A percentile compares a stretch with the other conserved stretches of the same genome.
Evolutionary conservation across 2,888 invertebrate species (phyloP).

Genomic region (Cetonia aurata): DNA sequence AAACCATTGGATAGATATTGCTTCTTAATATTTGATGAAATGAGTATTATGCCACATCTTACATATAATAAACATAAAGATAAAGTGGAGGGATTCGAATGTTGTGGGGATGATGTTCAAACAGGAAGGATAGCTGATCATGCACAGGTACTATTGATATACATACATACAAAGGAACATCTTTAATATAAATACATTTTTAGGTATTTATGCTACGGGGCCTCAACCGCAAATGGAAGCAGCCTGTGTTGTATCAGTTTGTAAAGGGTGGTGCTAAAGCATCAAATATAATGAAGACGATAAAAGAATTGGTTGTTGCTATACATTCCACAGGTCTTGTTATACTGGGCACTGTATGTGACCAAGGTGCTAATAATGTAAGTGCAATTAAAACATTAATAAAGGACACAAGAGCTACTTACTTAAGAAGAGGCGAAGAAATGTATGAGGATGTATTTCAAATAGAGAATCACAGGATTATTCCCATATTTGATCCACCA

Average conservation of each 20-base stretch:
- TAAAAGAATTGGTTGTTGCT: slow-evolving; percentile 1
- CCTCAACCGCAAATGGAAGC: slow-evolving; percentile 6
- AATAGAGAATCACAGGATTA: neutral
- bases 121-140: slow-evolving; percentile 10
- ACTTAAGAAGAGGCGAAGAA: neutral
- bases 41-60: neutral
- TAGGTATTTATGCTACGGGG: slow-evolving; percentile 7
- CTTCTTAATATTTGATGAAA: slow-evolving; percentile 23
- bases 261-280: slow-evolving; percentile 11
- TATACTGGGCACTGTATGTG: slow-evolving; percentile 13
- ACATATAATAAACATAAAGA: neutral
- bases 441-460: slow-evolving; percentile 1
- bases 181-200: neutral
- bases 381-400: slow-evolving; percentile 10
- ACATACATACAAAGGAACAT: neutral
- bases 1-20: neutral
- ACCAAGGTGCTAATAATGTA: slow-evolving; percentile 24
- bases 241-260: slow-evolving; percentile 17
- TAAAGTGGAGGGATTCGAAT: slow-evolving; percentile 5
- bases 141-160: slow-evolving; percentile 1
- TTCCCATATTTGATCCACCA: slow-evolving; percentile 9
- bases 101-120: neutral
- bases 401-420: slow-evolving; percentile 9
- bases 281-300: neutral
- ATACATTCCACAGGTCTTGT: neutral